Percentiles rank a stretch among this genome's conserved stretches.
Evolutionary conservation across 2,797 vertebrate genomes (phyloP).

Genomic region (Poeciliopsis paucimaculata): DNA sequence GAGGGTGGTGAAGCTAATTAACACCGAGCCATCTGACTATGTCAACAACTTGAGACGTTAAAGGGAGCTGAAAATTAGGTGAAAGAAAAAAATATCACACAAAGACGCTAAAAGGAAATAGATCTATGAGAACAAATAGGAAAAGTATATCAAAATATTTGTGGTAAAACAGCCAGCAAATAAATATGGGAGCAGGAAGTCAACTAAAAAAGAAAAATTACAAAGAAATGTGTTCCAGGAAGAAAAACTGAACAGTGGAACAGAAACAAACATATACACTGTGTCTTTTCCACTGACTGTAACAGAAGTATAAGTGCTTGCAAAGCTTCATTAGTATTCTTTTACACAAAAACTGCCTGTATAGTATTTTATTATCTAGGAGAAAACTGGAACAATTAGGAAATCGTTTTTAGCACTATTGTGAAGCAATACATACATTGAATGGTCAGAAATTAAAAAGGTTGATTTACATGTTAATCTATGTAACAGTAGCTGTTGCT

Average conservation of each 20-base stretch:
- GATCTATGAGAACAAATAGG: not conserved
- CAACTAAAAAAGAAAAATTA: not conserved
- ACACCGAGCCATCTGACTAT: conserved; percentile 26
- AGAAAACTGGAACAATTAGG: not conserved
- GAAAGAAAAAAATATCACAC: conserved; percentile 11
- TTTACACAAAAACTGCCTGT: not conserved
- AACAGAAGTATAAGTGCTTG: not conserved
- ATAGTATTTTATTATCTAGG: not conserved
- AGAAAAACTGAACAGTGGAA: conserved; percentile 28
- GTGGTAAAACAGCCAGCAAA: not conserved
- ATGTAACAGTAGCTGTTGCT: not conserved
- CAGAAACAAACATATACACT: conserved; percentile 32
- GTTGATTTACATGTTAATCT: not conserved
- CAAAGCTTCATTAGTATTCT: not conserved
- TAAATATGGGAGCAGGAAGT: not conserved
- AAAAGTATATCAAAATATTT: not conserved
- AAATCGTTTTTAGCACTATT: not conserved
- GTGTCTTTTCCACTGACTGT: conserved; percentile 22
- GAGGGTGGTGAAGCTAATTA: conserved; percentile 58
- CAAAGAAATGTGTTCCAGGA: conserved; percentile 4
- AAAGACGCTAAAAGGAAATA: not conserved
- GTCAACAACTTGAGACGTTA: conserved; percentile 38
- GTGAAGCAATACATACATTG: not conserved
- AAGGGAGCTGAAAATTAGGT: conserved; percentile 10
- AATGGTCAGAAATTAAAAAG: not conserved